phyloP scores from a whole-genome alignment of 2,888 invertebrate genomes.

The Listrodromus nycthemerus region DNA sequence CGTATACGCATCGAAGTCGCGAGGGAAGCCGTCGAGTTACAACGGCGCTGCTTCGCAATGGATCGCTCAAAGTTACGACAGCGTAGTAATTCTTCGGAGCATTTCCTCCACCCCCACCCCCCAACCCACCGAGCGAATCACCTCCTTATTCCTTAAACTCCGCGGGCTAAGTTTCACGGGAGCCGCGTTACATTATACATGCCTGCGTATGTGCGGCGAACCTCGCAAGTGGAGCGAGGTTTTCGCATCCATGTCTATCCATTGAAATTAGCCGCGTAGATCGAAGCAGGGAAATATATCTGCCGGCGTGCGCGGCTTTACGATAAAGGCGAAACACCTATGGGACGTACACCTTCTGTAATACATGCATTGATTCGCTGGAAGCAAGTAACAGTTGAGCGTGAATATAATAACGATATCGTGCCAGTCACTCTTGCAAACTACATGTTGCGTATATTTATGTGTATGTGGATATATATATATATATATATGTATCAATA shows the following conservation, averaged over 20 bases:
- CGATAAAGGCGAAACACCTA: neutral
- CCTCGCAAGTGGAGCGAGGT: neutral
- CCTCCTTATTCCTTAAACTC: conserved; percentile 10
- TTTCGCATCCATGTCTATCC: neutral
- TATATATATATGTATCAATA: neutral
- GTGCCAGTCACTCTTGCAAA: neutral
- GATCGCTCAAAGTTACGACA: conserved; percentile 19
- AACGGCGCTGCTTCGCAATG: neutral
- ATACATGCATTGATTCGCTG: neutral
- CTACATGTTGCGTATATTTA: neutral
- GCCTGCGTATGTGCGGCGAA: neutral
- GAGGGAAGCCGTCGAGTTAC: neutral
- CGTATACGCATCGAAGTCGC: neutral
- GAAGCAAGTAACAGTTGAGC: neutral
- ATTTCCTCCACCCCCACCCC: too few species aligned
- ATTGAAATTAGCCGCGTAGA: neutral
- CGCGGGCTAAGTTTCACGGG: conserved; percentile 2
- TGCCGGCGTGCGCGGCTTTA: neutral
- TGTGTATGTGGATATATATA: neutral
- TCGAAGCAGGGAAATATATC: conserved; percentile 1
- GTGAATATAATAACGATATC: conserved; percentile 3
- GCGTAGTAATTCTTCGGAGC: conserved; percentile 12
- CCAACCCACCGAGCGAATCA: conserved; percentile 12
- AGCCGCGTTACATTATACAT: conserved; percentile 1
- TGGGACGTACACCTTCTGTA: neutral